Base-by-base conservation (phyloP, 2,113 vertebrate genomes). In the Speoplatyrhinus poulsoni region DNA sequence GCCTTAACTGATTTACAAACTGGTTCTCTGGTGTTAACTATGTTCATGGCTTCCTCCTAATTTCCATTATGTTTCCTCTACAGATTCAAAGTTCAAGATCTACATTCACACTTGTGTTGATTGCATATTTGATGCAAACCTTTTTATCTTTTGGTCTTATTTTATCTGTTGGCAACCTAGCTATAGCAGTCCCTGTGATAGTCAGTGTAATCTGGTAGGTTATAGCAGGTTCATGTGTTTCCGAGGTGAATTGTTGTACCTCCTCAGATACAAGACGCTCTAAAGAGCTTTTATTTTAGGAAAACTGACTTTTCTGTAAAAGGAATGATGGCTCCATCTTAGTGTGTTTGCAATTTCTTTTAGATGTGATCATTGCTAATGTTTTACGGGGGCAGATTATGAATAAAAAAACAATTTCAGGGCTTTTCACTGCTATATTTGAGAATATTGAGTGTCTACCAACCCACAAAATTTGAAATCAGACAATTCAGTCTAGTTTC, bases 251-350 rank as follows among this genome's bases (percentile, higher is more conserved):
- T 57, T 19, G 19, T 19, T 19, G 54, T 19, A 19, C 15, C 54
- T 55, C 54, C 9, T 57, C n/a, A 57, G 55, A 16, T 32, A 57
- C 55, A 19, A 19, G 19, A 57, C 16, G 3, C 16, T 16, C n/a
- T 56, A 1, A 9, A 3, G 3, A 56, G 15, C 7, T 56, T 6
- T 56, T 56, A 16, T 16, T 9, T 7, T 56, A 56, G 54, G 17
- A 56, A 56, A 13, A 56, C 54, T 53, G 54, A 56, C 9, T 56
- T 56, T 16, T 16, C 54, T 56, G 54, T 56, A 56, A 17, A 56
- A 2, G 19, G 54, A 56, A 56, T 17, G n/a, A 17, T 56, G 54
- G 54, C 19, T 19, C 19, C 19, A 19, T 19, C 19, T 19, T 19
- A 19, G 19, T 19, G 19, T 19, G 19, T 19, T 19, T 19, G 19